These are phyloP conservation scores for Ranitomeya imitator DNA, from an alignment of 2,113 vertebrate genomes.

Conservation along the genomic window DNA sequence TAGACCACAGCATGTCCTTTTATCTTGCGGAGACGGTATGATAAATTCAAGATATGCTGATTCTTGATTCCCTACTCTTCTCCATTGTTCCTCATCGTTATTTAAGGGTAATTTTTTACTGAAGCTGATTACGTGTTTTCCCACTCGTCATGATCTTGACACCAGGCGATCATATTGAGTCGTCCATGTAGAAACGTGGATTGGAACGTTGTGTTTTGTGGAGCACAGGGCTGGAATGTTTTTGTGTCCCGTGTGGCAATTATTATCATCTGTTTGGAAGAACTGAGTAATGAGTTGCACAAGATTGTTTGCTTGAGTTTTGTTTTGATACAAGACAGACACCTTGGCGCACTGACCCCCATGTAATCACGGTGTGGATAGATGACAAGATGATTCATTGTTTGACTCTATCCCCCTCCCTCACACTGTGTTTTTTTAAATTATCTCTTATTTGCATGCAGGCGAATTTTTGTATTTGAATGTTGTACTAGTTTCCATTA, in stretches of 20 bases:
- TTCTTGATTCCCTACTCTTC: background rate
- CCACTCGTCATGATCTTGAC: background rate
- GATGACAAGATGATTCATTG: background rate
- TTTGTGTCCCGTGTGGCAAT: slow-evolving; percentile 9
- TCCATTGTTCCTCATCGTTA: background rate
- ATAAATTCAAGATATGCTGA: too few species aligned
- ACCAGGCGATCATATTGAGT: background rate
- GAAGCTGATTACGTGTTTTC: background rate
- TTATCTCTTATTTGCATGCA: background rate
- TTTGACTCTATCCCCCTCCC: background rate
- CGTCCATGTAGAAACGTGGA: too few species aligned
- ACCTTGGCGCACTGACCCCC: background rate
- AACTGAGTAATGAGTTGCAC: slow-evolving; percentile 24
- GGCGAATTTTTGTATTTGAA: background rate
- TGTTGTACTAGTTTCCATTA: background rate
- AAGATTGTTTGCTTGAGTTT: slow-evolving; percentile 4
- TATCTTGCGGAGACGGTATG: too few species aligned
- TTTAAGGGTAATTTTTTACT: background rate
- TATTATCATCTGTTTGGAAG: background rate
- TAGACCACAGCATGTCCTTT: too few species aligned
- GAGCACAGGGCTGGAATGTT: background rate
- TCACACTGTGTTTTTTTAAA: background rate
- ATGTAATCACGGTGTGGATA: background rate
- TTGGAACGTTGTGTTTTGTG: background rate
- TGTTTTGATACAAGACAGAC: slow-evolving; percentile 37